phyloP scores from a whole-genome alignment of 2,113 vertebrate species.

The Leucopternis melanops region DNA sequence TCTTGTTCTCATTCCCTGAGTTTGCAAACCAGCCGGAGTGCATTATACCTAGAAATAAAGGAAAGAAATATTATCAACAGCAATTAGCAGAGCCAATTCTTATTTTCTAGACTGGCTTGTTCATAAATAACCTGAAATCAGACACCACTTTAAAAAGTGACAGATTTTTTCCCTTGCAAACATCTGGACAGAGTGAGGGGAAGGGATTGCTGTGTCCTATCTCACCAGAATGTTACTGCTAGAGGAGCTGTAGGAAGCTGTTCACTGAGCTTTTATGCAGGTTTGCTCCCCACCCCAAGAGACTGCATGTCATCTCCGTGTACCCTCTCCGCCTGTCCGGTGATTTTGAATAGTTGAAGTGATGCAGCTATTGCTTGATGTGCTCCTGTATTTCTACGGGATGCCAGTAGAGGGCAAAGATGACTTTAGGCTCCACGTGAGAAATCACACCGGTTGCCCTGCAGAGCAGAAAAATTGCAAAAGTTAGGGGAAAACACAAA shows the following conservation, averaged over 20 bases:
- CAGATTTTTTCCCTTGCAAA: background rate
- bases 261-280: background rate
- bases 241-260: background rate
- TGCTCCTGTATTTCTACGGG: conserved; percentile 21
- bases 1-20: background rate
- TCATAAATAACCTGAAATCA: background rate
- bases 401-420: conserved; percentile 61
- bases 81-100: background rate
- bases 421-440: background rate
- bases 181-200: background rate
- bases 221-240: background rate
- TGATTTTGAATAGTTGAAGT: background rate
- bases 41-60: background rate
- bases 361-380: background rate
- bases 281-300: background rate
- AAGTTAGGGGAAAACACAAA: background rate
- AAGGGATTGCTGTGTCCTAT: background rate
- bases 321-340: background rate
- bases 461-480: background rate
- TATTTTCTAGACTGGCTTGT: background rate
- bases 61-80: background rate
- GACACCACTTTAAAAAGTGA: background rate
- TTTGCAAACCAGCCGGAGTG: background rate
- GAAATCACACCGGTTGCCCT: background rate
- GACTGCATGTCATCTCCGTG: too few relatives aligned